A percentile compares a stretch with the other conserved stretches of the same genome.
phyloP scores from a whole-genome alignment of 2,888 invertebrate species.

The Harmothoe impar region DNA sequence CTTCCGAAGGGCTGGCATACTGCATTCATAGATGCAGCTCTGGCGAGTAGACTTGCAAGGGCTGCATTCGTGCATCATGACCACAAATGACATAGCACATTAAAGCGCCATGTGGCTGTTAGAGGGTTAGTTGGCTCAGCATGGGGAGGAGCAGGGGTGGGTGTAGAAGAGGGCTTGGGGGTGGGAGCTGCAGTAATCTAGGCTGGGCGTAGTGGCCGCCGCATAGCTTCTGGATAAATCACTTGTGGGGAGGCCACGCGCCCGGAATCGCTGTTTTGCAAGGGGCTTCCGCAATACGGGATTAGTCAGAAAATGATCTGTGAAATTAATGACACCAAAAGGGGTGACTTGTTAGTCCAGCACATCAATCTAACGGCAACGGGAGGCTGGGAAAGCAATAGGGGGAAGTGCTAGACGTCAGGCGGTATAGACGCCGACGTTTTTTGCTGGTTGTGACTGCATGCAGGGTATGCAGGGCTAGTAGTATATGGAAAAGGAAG shows the following conservation, averaged over 20 bases:
- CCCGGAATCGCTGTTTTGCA: constrained; percentile 26
- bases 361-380: neutral
- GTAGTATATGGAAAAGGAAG: constrained; percentile 26
- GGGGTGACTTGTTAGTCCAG: constrained; percentile 27
- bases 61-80: too few species aligned
- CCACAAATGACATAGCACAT: too few species aligned
- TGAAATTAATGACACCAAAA: constrained; percentile 38
- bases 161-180: constrained; percentile 3
- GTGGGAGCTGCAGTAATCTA: neutral
- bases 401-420: too few species aligned
- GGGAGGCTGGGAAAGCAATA: too few species aligned
- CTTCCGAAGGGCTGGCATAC: too few species aligned
- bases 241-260: neutral
- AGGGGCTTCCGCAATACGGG: constrained; percentile 21
- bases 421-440: neutral
- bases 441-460: neutral
- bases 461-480: neutral
- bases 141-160: neutral
- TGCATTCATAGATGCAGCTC: too few species aligned
- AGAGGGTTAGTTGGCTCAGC: too few species aligned
- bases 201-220: neutral
- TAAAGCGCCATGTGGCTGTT: too few species aligned
- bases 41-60: too few species aligned
- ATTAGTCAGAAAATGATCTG: constrained; percentile 46
- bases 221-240: neutral